These are phyloP conservation scores for Pachypanchax playfairii DNA, from an alignment of 2,113 vertebrate species.

Conservation along the genomic window DNA sequence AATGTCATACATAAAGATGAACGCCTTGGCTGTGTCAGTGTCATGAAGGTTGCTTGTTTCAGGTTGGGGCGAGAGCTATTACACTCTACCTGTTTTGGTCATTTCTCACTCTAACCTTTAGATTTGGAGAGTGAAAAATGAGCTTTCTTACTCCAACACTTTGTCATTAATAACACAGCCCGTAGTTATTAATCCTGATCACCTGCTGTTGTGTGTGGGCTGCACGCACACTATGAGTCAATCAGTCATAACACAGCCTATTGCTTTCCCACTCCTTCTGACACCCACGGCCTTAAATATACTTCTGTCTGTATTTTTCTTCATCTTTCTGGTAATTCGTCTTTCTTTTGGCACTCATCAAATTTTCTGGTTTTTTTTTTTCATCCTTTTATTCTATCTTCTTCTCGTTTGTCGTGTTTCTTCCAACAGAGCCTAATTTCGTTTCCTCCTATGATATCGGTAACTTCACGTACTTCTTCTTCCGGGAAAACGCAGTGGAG, in stretches of 20 bases:
- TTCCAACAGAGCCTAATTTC: conserved; percentile 91
- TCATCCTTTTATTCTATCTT: conserved; percentile 6
- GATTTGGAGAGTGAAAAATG: conserved; percentile 71
- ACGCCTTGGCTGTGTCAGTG: conserved; percentile 49
- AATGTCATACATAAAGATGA: conserved; percentile 73
- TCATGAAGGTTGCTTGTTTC: conserved; percentile 48
- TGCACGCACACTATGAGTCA: conserved; percentile 43
- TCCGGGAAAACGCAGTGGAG: conserved; percentile 95
- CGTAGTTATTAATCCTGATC: conserved; percentile 62
- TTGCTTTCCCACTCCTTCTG: conserved; percentile 37
- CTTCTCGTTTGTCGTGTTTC: conserved; percentile 8
- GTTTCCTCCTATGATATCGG: conserved; percentile 96
- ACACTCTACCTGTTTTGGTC: conserved; percentile 60
- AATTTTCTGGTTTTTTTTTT: conserved; percentile 16
- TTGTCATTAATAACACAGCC: conserved; percentile 71
- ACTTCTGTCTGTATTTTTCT: conserved; percentile 40
- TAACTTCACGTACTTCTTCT: conserved; percentile 98
- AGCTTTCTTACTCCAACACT: conserved; percentile 69
- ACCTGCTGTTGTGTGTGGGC: conserved; percentile 68
- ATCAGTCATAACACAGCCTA: conserved; percentile 55
- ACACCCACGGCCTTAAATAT: conserved; percentile 53
- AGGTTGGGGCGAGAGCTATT: conserved; percentile 68
- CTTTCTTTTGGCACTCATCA: conserved; percentile 11
- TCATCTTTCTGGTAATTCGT: conserved; percentile 31
- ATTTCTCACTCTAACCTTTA: conserved; percentile 79